A percentile compares a stretch with the other conserved stretches of the same genome.
These are phyloP conservation scores for Barypeithes pellucidus DNA, from an alignment of 2,888 invertebrate genomes.

Conservation along the genomic window DNA sequence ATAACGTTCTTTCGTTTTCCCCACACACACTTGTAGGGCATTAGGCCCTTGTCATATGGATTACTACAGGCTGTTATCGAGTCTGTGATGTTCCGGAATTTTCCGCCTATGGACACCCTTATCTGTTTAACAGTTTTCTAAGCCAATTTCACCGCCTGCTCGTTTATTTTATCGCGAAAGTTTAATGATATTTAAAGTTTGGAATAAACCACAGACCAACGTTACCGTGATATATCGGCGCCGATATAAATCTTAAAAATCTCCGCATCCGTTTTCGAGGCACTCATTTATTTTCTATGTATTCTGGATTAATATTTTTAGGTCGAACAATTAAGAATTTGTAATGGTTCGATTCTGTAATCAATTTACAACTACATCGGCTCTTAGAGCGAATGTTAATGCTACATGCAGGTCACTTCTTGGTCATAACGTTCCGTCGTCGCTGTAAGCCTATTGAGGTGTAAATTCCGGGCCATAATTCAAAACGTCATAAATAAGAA, in stretches of 20 bases:
- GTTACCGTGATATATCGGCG: not conserved
- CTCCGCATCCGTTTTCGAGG: too few species aligned
- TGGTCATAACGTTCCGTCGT: too few species aligned
- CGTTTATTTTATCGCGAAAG: slow-evolving; percentile 20
- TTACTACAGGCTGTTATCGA: slow-evolving; percentile 21
- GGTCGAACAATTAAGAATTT: too few species aligned
- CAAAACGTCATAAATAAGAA: too few species aligned
- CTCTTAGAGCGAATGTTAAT: too few species aligned
- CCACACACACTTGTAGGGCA: not conserved
- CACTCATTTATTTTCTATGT: too few species aligned
- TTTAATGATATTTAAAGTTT: slow-evolving; percentile 12
- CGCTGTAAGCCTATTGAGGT: too few species aligned
- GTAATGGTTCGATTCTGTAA: too few species aligned
- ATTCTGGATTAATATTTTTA: too few species aligned
- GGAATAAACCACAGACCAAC: not conserved
- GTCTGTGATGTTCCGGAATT: slow-evolving; percentile 19
- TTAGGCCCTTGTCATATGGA: slow-evolving; percentile 13
- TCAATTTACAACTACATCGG: too few species aligned
- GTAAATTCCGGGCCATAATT: too few species aligned
- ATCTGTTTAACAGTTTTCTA: slow-evolving; percentile 27
- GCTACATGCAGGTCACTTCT: too few species aligned
- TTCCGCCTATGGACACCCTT: slow-evolving; percentile 22
- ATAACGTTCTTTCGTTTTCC: not conserved
- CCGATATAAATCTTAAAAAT: not conserved
- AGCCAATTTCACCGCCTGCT: slow-evolving; percentile 18